Base-by-base conservation (phyloP, 1,140 invertebrate species). In the Sycophaga agraensis region DNA sequence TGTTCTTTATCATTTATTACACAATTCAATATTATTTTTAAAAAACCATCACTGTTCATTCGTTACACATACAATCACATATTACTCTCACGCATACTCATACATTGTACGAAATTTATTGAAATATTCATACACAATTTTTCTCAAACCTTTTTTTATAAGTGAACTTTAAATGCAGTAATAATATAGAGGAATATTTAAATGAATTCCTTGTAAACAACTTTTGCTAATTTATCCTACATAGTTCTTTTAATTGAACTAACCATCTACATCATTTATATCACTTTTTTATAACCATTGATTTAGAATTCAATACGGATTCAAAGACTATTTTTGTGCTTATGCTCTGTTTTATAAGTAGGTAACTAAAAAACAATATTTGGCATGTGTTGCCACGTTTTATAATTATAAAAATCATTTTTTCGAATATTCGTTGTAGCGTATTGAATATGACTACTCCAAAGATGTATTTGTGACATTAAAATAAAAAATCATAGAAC, bases 141-240 rank as follows among this genome's bases (percentile, higher is more conserved):
- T 45, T 63, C 66, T 64, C 43, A 67, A 70, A 59, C 51, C 31
- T 70, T 70, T 34, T 48, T 45, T 43, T 66, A 61, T 70, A 72
- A 35, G 40, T 65, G 66, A 72, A 64, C 61, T 43, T 50, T 73
- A 70, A 64, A 72, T 73, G 71, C 66, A 56, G 43, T 71, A 66
- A 69, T 71, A 65, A 69, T 66, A 67, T 61, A 71, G 66, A 40
- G 60, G 61, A 59, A 63, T 70, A 62, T 66, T 48, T 61, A 39
- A 37, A 21, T 26, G 28, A 57, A 51, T 46, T 53, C 42, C 40
- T 56, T 57, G 48, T 40, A 54, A 59, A 46, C 43, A 56, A 45
- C 28, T 43, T 59, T 56, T 22, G n/a, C 21, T 37, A 53, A 43
- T 48, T 24, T 57, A 26, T 43, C 31, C n/a, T 56, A 16, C 42